Percentiles rank a stretch among this genome's conserved stretches.
These are phyloP conservation scores for Ellobius talpinus DNA, from an alignment of 2,113 vertebrate genomes.

Conservation along the genomic window DNA sequence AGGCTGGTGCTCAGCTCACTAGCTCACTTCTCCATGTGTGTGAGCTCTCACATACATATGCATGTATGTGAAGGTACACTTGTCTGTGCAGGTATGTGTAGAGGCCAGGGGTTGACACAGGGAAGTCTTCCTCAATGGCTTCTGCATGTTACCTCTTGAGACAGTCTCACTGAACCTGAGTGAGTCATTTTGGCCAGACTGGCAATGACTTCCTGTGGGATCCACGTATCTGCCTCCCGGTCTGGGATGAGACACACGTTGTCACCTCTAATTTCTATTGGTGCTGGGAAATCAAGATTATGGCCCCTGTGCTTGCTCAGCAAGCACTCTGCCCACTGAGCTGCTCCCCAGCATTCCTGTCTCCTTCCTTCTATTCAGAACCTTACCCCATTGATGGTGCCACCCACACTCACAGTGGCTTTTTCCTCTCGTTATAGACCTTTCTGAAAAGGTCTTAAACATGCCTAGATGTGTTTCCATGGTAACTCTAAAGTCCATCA, in stretches of 20 bases:
- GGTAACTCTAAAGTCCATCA: background rate
- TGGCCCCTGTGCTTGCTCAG: background rate
- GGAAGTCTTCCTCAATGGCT: background rate
- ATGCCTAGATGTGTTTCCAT: background rate
- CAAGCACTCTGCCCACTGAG: background rate
- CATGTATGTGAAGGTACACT: background rate
- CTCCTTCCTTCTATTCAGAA: background rate
- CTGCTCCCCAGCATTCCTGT: too few species aligned
- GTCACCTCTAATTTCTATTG: background rate
- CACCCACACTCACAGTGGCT: background rate
- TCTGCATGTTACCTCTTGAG: background rate
- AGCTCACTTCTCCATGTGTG: background rate
- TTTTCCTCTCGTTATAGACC: background rate
- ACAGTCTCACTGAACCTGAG: background rate
- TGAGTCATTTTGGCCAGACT: background rate
- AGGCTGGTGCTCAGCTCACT: background rate
- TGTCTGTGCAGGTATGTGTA: background rate
- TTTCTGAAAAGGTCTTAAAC: background rate
- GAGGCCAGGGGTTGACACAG: background rate
- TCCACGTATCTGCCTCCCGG: background rate
- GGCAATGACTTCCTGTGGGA: background rate
- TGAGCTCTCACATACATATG: background rate
- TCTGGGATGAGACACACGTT: background rate
- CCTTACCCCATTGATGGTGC: background rate
- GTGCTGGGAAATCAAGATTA: background rate